Evolutionary conservation across 2,797 vertebrate species (phyloP), one percentile per base, ranked within the genome.

Genomic region (Margarornis squamiger): DNA sequence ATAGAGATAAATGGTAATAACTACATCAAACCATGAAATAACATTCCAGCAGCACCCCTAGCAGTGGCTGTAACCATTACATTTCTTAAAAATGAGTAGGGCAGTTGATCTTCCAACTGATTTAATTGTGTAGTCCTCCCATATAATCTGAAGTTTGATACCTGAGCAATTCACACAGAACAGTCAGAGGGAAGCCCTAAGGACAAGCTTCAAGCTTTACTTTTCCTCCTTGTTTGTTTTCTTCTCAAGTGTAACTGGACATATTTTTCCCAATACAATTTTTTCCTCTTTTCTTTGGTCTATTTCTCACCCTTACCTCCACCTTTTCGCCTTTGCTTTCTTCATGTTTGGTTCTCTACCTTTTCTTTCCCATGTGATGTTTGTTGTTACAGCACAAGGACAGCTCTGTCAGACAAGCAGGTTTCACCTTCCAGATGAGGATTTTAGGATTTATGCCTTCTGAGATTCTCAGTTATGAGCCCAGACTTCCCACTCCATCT

Each of bases 1-100:
- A 80, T 36, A 80, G 52, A 94, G 86, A 88, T 62, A 86, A 93
- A 94, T 62, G 58, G 20, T 38, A 88, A 66, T 68, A 90, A 86
- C 70, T 81, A 90, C 45, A 88, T 88, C 68, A 95, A 90, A 62
- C n/a, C 38, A 66, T 78, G 58, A 80, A 86, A 90, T 55, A 86
- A 62, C 66, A 70, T 36, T 84, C 46, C 82, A 88, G n/a, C 49
- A 62, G 49, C 74, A 86, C 57, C 22, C 22, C 75, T 39, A 57
- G 38, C 54, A 96, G 58, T 38, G n/a, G 19, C 36, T 94, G 43
- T 78, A 91, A 48, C 43, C 14, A 72, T 36, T 94, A 75, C 1
- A 81, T 62, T 66, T 90, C 86, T 68, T 68, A 27, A 58, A 85
- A 88, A 74, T 6, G 0, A 65, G 30, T 21, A 46, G 17, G 34